Evolutionary conservation across 2,797 vertebrate species (phyloP).

Genomic region (Sciurus carolinensis): DNA sequence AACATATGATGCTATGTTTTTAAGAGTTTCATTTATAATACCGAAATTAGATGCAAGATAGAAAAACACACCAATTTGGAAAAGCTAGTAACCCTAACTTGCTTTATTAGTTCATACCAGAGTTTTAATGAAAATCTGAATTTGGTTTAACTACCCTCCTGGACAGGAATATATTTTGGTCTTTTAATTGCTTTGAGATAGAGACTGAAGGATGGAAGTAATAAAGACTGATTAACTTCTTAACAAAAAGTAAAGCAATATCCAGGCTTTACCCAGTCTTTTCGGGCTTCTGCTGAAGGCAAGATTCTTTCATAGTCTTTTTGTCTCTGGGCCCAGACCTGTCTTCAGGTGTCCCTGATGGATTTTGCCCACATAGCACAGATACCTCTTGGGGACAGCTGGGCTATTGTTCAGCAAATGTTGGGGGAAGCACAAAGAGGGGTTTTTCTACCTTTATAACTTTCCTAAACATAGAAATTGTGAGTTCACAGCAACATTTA

Average conservation of each 20-base stretch:
- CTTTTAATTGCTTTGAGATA: not conserved
- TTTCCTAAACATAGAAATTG: not conserved
- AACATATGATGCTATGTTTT: not conserved
- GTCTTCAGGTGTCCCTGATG: not conserved
- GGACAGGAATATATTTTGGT: not conserved
- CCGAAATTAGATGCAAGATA: not conserved
- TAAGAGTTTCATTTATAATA: slow-evolving; percentile 40
- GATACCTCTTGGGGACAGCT: not conserved
- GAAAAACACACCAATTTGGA: not conserved
- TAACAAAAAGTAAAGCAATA: not conserved
- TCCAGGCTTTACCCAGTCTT: not conserved
- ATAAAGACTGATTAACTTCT: slow-evolving; percentile 33
- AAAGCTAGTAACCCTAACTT: slow-evolving; percentile 45
- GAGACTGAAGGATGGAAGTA: not conserved
- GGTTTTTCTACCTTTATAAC: not conserved
- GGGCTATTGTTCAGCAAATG: not conserved
- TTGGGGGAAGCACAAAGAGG: not conserved
- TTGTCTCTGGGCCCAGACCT: not conserved
- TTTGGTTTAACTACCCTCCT: not conserved
- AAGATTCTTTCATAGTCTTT: not conserved
- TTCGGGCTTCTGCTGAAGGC: not conserved
- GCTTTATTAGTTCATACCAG: slow-evolving; percentile 11
- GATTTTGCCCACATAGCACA: not conserved
- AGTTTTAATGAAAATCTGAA: not conserved
- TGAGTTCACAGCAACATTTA: slow-evolving; percentile 4